These are phyloP conservation scores for Yponomeuta sedellus DNA, from an alignment of 2,888 invertebrate species.

Conservation along the genomic window DNA sequence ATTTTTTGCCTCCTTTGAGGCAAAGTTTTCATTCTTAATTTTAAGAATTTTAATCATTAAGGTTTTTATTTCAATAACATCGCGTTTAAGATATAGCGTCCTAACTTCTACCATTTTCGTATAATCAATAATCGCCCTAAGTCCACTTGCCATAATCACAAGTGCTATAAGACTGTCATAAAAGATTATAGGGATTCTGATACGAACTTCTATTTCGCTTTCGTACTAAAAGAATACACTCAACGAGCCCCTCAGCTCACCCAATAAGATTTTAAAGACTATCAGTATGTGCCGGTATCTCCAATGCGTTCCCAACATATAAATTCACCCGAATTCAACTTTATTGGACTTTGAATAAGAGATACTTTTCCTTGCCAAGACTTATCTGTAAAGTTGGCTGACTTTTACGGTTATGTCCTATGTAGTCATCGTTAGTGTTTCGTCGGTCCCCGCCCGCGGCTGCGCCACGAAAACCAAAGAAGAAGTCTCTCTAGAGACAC, in stretches of 20 bases:
- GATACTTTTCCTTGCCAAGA: not conserved
- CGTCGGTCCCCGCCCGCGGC: slow-evolving; percentile 12
- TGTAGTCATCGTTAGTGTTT: slow-evolving; percentile 14
- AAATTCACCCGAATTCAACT: slow-evolving; percentile 13
- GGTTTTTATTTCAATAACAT: no score
- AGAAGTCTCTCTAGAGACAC: not conserved
- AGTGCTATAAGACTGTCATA: not conserved
- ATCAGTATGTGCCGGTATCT: slow-evolving; percentile 34
- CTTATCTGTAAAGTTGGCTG: not conserved
- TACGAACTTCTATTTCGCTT: slow-evolving; percentile 3
- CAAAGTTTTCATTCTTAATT: no score
- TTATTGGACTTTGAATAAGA: not conserved
- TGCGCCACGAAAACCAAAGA: not conserved
- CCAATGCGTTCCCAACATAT: slow-evolving; percentile 32
- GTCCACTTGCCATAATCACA: not conserved
- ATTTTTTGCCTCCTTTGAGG: no score
- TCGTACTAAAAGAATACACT: slow-evolving; percentile 24
- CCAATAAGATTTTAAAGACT: slow-evolving; percentile 47
- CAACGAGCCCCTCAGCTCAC: slow-evolving; percentile 25
- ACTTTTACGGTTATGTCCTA: slow-evolving; percentile 11
- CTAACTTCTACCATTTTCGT: no score
- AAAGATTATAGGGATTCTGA: not conserved
- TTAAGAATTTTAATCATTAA: no score
- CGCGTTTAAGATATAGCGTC: no score
- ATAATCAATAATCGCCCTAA: not conserved